Base-by-base conservation (phyloP, 2,888 invertebrate species). In the Andrena camellia region DNA sequence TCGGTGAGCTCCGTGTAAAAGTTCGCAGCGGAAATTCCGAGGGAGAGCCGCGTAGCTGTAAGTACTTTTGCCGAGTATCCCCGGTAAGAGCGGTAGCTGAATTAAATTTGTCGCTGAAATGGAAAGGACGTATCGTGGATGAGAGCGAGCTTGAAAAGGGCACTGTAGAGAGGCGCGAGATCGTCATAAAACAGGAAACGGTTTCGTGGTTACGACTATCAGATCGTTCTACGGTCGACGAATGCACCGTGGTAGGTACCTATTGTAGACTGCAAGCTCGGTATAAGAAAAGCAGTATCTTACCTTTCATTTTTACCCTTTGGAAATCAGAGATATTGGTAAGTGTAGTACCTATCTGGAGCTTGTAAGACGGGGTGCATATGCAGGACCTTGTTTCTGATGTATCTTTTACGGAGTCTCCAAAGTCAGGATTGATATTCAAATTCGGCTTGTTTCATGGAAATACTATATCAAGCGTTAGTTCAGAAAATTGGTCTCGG, bases 1-100 rank as follows among this genome's bases (percentile, higher is more conserved):
- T 42, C 31, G 31, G 8, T 20, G 2, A 23, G 31, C 52, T 8
- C 29, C 29, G 33, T 50, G n/a, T 13, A 7, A 8, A 29, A 64
- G 20, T 31, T 52, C 23, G 33, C 7, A 2, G 5, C 26, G 10
- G 66, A 10, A 13, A 54, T 26, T 60, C 62, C 26, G 23, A 13
- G 20, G 31, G 69, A 0, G 57, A 20, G 20, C n/a, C n/a, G 52
- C 7, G 4, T 17, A 7, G 0, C 5, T 59, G 6, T 10, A 8
- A 8, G 8, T 2, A 5, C 42, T 52, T 8, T 72, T 20, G 60
- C 20, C 3, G 23, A 29, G 60, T 10, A 26, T 10, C 42, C 29
- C 29, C 52, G 50, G 23, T 35, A 50, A 67, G 31, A 35, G 26
- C 17, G 23, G 23, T 48, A 23, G 70, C 57, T 76, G n/a, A n/a